Base-by-base conservation (phyloP, 2,888 invertebrate species). In the Volucella inflata region DNA sequence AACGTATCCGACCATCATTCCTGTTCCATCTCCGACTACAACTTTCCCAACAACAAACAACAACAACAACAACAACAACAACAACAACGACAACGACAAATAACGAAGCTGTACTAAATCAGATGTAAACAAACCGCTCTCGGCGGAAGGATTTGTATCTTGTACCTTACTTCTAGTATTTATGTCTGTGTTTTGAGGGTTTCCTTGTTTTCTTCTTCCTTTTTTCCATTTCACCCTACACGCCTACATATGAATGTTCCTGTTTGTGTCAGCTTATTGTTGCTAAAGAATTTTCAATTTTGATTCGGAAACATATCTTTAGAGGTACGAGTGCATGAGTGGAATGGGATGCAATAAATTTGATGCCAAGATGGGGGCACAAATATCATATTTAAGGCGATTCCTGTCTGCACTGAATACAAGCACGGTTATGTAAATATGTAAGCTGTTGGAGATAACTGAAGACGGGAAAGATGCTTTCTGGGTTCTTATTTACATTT, bases 51-150 rank as follows among this genome's bases (percentile, higher is more conserved):
- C 30, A 30, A 57, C 21, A 46, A 12, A 12, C 57, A 38, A n/a
- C n/a, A n/a, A 14, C 57, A 8, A 40, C 10, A 16, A n/a, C 40
- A 55, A 68, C 55, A 36, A 42, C 21, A 1, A 68, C 8, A 16
- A 38, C 4, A 8, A 57, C n/a, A 17, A 17, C 38, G 8, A 50
- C 17, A 9, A 10, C 51, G 42, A 14, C 36, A 40, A 50, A 59
- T 60, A 50, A 71, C 50, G 57, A 70, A 8, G 36, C 30, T 30
- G 30, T 46, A 67, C 51, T 51, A 68, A 68, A 60, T 57, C 67
- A 67, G 38, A 68, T 60, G 76, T 76, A 76, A 76, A 76, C 67
- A 76, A 76, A 60, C 59, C 67, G 38, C 67, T 51, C 44, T 44
- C 36, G 40, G 38, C 50, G 76, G 44, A 68, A 68, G 76, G 67